phyloP scores from a whole-genome alignment of 30 jellyfish, hydroid and myxozoan species.

The Aurelia sp. region DNA sequence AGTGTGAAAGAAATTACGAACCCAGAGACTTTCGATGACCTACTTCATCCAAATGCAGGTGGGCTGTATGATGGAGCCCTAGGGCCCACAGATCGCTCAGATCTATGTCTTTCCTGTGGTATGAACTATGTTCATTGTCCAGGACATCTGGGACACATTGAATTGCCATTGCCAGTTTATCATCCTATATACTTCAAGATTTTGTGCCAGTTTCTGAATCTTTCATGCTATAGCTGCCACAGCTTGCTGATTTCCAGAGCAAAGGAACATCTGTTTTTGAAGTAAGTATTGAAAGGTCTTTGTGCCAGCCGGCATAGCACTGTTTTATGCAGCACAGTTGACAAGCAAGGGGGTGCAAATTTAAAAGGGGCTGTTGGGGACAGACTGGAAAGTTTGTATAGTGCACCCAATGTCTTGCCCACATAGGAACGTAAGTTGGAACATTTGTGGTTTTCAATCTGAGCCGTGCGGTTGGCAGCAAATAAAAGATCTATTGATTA shows the following conservation, averaged over 20 bases:
- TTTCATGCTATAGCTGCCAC: conserved; percentile 93
- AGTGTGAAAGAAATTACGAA: conserved; percentile 81
- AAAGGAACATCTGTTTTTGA: conserved; percentile 49
- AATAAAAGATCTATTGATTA: no score
- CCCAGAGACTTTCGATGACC: conserved; percentile 88
- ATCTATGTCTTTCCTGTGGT: conserved; percentile 90
- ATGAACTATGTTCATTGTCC: conserved; percentile 86
- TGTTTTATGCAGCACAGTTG: no score
- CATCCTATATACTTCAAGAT: conserved; percentile 91
- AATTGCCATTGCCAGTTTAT: conserved; percentile 94
- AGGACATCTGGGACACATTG: conserved; percentile 97
- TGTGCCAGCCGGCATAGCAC: not conserved
- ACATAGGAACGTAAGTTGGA: no score
- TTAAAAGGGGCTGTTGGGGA: no score
- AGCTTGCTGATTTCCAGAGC: conserved; percentile 66
- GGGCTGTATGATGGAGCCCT: conserved; percentile 90
- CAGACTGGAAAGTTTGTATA: no score
- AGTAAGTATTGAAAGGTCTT: conserved; percentile 34
- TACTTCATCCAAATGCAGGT: conserved; percentile 81
- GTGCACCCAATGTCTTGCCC: no score
- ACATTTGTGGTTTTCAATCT: no score
- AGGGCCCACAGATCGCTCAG: conserved; percentile 94
- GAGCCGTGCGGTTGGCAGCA: no score
- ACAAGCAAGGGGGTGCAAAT: no score
- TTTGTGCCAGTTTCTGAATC: conserved; percentile 68